Conservation (phyloP, 30 jellyfish, hydroid and myxozoan genomes). For the Phacellophora camtschatica region DNA sequence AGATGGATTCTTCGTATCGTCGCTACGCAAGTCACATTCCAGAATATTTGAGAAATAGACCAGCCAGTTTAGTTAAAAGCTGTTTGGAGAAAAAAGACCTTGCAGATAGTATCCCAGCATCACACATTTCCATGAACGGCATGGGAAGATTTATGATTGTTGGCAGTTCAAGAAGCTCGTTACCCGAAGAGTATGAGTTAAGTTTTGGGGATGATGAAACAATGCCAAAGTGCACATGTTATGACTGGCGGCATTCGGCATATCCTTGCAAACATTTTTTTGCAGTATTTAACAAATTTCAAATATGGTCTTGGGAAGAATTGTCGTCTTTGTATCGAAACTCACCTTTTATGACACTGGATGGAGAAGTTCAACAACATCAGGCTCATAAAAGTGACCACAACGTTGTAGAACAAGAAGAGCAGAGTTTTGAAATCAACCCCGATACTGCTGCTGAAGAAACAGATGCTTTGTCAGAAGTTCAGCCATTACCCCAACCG, state of each 20-base stretch:
- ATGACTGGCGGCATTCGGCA: slow-evolving; percentile 5
- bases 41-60: slow-evolving; percentile 18
- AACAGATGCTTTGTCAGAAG: not conserved
- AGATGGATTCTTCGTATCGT: not conserved
- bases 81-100: not conserved
- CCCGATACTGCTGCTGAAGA: not conserved
- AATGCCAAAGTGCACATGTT: slow-evolving; percentile 42
- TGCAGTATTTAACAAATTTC: not conserved
- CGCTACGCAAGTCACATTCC: not conserved
- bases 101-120: not conserved
- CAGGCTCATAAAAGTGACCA: not conserved
- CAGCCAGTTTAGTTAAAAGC: slow-evolving; percentile 16
- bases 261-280: slow-evolving; percentile 43
- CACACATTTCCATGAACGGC: not conserved
- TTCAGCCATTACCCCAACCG: not conserved
- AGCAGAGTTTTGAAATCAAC: not conserved
- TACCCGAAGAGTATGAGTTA: slow-evolving; percentile 1
- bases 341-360: slow-evolving; percentile 43
- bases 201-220: slow-evolving; percentile 30
- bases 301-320: slow-evolving; percentile 2
- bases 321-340: slow-evolving; percentile 14
- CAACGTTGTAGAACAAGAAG: not conserved
- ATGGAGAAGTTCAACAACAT: not conserved
- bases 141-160: not conserved
- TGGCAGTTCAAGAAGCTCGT: not conserved